Evolutionary conservation across 2,888 invertebrate species (phyloP).

Genomic region (Drosophila engyochracea): DNA sequence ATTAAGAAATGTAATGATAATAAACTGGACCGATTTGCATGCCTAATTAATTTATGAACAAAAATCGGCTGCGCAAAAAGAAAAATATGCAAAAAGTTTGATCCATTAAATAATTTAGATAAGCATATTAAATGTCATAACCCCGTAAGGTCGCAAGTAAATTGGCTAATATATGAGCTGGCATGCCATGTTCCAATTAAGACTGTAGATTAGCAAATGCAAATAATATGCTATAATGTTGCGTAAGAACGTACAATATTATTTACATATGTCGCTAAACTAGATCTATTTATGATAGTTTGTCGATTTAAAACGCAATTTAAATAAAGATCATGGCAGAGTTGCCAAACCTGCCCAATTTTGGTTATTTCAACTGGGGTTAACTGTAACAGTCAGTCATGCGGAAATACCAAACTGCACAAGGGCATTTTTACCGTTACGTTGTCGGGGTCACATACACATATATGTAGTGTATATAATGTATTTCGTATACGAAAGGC

Average conservation of each 20-base stretch:
- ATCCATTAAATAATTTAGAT: conserved; percentile 10
- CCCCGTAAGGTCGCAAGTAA: neutral
- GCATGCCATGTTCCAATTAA: neutral
- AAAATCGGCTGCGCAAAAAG: neutral
- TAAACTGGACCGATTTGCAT: neutral
- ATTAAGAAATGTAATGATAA: neutral
- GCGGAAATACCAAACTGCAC: conserved; percentile 76
- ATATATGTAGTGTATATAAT: conserved; percentile 7
- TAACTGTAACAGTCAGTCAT: conserved; percentile 77
- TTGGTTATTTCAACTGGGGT: conserved; percentile 30
- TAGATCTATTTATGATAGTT: neutral
- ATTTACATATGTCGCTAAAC: neutral
- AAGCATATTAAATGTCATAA: neutral
- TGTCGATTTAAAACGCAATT: neutral
- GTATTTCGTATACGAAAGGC: conserved; percentile 22
- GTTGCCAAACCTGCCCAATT: conserved; percentile 30
- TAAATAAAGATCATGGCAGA: conserved; percentile 42
- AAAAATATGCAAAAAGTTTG: neutral
- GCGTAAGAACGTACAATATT: neutral
- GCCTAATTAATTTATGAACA: conserved; percentile 1
- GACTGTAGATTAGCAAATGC: conserved; percentile 1
- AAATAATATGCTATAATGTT: neutral
- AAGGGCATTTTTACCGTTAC: conserved; percentile 69
- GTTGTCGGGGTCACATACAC: conserved; percentile 45
- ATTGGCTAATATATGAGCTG: neutral